Conservation (phyloP, 2,113 vertebrate species). For the Paramisgurnus dabryanus region DNA sequence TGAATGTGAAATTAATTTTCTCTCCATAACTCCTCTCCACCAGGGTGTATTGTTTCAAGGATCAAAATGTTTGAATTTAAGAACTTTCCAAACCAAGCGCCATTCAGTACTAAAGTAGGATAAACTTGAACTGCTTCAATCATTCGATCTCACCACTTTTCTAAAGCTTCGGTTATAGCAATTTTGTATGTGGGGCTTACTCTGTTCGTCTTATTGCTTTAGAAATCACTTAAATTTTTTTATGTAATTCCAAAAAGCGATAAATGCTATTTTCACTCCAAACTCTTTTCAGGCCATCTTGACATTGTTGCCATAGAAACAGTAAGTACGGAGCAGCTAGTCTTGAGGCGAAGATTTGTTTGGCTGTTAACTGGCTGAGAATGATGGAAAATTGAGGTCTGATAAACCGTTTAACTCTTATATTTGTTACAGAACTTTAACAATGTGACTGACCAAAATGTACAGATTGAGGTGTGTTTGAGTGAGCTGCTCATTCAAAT, state of each 20-base stretch:
- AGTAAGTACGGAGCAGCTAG: conserved; percentile 1
- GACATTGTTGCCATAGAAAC: conserved; percentile 51
- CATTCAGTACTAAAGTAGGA: not conserved
- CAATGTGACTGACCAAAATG: not conserved
- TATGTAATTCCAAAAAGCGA: not conserved
- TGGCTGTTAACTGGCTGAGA: not conserved
- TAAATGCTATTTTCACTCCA: conserved; percentile 37
- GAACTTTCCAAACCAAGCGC: not conserved
- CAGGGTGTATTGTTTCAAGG: conserved; percentile 17
- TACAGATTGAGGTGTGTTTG: not conserved
- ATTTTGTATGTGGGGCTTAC: not conserved
- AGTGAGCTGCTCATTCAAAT: not conserved
- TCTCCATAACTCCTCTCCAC: conserved; percentile 2
- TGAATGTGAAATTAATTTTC: not conserved
- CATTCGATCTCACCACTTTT: not conserved
- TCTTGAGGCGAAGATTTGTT: conserved; percentile 19
- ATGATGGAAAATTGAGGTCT: not conserved
- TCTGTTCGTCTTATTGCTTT: conserved; percentile 1
- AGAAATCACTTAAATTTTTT: conserved; percentile 9
- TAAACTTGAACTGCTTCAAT: not conserved
- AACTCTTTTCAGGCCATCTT: conserved; percentile 33
- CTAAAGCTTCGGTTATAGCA: not conserved
- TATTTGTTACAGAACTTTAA: not conserved
- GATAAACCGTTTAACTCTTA: not conserved
- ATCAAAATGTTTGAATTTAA: not conserved